phyloP scores from a whole-genome alignment of 2,797 vertebrate species.

The Notoglanidium macrostoma region DNA sequence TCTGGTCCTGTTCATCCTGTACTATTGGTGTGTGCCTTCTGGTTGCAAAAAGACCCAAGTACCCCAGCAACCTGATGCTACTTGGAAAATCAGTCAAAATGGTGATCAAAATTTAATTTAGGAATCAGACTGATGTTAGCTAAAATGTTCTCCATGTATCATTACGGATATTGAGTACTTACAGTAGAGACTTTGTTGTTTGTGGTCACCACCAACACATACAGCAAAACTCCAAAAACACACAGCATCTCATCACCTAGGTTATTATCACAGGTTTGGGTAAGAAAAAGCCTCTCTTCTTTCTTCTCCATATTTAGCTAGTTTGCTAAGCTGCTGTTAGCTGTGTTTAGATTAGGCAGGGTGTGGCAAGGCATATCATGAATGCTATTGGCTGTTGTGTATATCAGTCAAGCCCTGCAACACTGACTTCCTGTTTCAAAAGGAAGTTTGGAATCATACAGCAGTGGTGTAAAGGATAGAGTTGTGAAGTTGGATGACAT shows the following conservation, averaged over 20 bases:
- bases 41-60: too few species aligned
- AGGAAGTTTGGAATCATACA: neutral
- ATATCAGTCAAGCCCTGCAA: neutral
- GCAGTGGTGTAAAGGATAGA: neutral
- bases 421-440: neutral
- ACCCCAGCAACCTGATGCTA: too few species aligned
- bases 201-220: neutral
- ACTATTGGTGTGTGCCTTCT: too few species aligned
- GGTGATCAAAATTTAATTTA: too few species aligned
- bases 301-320: neutral
- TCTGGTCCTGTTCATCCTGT: too few species aligned
- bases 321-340: neutral
- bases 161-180: too few species aligned
- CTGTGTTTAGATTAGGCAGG: neutral
- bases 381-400: neutral
- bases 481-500: neutral
- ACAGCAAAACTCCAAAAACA: neutral
- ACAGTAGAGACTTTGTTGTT: too few species aligned
- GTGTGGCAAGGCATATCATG: neutral
- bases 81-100: too few species aligned
- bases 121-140: too few species aligned
- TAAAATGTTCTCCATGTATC: too few species aligned
- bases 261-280: neutral
- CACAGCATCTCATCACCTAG: neutral
- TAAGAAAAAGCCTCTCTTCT: neutral